These are phyloP conservation scores for Acleris holmiana DNA, from an alignment of 2,888 invertebrate species.

Conservation along the genomic window DNA sequence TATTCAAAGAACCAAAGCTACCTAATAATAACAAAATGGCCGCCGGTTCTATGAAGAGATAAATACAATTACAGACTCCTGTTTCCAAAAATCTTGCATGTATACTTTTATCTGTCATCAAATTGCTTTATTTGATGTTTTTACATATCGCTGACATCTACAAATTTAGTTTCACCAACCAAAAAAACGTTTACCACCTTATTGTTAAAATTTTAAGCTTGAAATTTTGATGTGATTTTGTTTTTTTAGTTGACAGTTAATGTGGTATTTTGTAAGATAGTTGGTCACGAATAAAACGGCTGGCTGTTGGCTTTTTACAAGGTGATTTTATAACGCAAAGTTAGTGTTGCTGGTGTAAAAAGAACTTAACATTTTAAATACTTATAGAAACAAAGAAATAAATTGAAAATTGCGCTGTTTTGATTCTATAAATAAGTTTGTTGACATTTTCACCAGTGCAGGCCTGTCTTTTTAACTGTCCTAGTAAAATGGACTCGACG, in stretches of 20 bases:
- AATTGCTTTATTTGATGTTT: conserved; percentile 66
- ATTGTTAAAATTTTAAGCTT: background rate
- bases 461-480: too few relatives aligned
- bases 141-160: conserved; percentile 65
- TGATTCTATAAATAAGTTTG: conserved; percentile 5
- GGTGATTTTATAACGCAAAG: conserved; percentile 58
- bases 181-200: background rate
- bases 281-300: conserved; percentile 72
- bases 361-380: conserved; percentile 2
- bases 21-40: conserved; percentile 69
- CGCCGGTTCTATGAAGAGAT: conserved; percentile 79
- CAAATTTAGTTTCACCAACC: conserved; percentile 44
- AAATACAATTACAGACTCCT: conserved; percentile 77
- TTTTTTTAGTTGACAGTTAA: conserved; percentile 18
- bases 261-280: conserved; percentile 60
- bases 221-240: conserved; percentile 7
- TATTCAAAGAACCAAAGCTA: conserved; percentile 61
- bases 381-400: background rate
- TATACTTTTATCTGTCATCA: conserved; percentile 71
- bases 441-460: conserved; percentile 1
- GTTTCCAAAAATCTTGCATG: conserved; percentile 77
- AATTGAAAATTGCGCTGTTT: background rate
- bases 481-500: too few relatives aligned
- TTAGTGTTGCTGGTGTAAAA: conserved; percentile 19
- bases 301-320: conserved; percentile 69